phyloP scores from a whole-genome alignment of 64 coral and sea anemone species.

The Trachythela sp. region DNA sequence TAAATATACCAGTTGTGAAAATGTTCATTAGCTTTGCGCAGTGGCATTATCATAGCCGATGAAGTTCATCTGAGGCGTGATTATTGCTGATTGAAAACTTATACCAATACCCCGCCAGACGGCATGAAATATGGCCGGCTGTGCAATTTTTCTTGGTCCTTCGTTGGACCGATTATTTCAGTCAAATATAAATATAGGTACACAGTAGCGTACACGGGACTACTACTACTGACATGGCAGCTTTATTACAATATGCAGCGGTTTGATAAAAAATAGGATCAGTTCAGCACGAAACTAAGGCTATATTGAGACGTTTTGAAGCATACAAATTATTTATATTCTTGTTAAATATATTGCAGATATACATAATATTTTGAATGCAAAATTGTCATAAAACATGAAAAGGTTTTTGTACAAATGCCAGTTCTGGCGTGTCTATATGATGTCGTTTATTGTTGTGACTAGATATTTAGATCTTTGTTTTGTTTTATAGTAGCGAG shows the following conservation, averaged over 20 bases:
- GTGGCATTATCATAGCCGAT: slow-evolving; percentile 12
- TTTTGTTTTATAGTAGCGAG: no score
- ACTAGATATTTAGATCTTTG: no score
- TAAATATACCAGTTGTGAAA: not conserved
- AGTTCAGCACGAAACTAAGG: no score
- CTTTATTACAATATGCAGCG: no score
- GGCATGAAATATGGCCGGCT: slow-evolving; percentile 24
- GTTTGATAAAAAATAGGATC: no score
- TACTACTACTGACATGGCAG: no score
- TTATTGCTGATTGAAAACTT: slow-evolving; percentile 26
- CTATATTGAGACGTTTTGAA: no score
- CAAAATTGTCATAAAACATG: not conserved
- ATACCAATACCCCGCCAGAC: slow-evolving; percentile 16
- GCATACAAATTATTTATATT: not conserved
- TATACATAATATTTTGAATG: not conserved
- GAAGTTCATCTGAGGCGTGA: slow-evolving; percentile 1
- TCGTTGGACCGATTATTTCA: not conserved
- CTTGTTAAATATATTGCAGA: not conserved
- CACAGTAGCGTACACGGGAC: no score
- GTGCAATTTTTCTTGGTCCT: slow-evolving; percentile 22
- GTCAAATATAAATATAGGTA: not conserved
- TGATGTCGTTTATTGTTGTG: no score
- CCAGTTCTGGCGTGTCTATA: no score
- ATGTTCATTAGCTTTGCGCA: not conserved
- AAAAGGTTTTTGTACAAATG: not conserved